Evolutionary conservation across 1,140 invertebrate species (phyloP).

Genomic region (Drosophila melanica): DNA sequence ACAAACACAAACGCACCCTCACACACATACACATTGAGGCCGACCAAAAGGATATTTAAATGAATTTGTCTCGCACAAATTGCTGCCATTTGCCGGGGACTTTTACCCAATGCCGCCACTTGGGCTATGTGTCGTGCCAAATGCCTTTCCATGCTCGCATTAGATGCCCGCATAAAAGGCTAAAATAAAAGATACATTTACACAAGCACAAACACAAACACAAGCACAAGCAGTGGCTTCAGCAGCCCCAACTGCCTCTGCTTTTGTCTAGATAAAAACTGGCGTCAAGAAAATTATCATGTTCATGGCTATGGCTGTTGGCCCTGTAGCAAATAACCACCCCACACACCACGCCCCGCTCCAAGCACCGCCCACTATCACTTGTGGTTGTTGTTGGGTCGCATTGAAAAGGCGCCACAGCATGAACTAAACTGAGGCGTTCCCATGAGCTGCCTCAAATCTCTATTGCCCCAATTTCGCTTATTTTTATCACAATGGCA

Average conservation of each 20-base stretch:
- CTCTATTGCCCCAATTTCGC: constrained; percentile 51
- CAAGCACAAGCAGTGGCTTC: constrained; percentile 6
- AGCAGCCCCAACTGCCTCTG: constrained; percentile 42
- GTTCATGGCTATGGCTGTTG: constrained; percentile 68
- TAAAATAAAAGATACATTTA: constrained; percentile 83
- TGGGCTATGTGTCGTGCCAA: constrained; percentile 79
- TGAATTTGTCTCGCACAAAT: constrained; percentile 82
- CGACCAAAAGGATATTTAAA: constrained; percentile 73
- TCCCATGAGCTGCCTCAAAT: constrained; percentile 46
- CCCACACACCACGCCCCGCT: not conserved
- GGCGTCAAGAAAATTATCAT: constrained; percentile 82
- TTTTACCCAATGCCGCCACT: constrained; percentile 71
- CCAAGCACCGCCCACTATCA: not conserved
- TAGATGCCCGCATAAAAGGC: constrained; percentile 73
- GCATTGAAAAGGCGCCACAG: constrained; percentile 51
- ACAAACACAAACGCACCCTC: not conserved
- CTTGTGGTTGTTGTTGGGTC: constrained; percentile 48
- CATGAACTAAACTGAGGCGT: constrained; percentile 37
- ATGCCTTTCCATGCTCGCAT: constrained; percentile 71
- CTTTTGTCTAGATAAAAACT: constrained; percentile 79
- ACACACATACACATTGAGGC: constrained; percentile 19
- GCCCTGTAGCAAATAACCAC: constrained; percentile 20
- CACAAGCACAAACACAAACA: constrained; percentile 57
- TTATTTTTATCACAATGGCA: constrained; percentile 45
- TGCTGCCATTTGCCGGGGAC: constrained; percentile 74